phyloP scores from a whole-genome alignment of 2,888 invertebrate species.

The Tipula helvola region DNA sequence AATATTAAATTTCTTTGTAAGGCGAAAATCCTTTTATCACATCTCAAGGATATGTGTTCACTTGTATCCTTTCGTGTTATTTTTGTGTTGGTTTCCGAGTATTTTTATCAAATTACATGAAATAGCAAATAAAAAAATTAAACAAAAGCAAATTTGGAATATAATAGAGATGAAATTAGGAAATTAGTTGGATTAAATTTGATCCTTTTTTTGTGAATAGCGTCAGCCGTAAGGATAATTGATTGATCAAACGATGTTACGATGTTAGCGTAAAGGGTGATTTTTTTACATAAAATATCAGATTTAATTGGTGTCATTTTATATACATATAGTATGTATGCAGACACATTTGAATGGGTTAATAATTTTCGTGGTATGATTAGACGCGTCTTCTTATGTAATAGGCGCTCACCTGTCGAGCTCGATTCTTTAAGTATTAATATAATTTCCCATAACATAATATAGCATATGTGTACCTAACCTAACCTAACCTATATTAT shows the following conservation, averaged over 20 bases:
- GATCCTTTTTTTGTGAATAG: background rate
- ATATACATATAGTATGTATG: background rate
- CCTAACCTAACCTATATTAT: background rate
- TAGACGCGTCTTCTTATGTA: background rate
- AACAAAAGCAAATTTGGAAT: background rate
- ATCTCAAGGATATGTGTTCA: background rate
- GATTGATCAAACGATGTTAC: background rate
- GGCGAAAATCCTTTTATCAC: background rate
- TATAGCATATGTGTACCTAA: background rate
- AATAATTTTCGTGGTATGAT: background rate
- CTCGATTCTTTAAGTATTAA: background rate
- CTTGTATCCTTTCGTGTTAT: background rate
- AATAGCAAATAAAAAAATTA: background rate
- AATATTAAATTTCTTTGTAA: background rate
- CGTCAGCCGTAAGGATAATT: background rate
- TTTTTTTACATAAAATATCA: background rate
- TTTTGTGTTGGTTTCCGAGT: background rate
- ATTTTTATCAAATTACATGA: background rate
- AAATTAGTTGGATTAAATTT: slow-evolving; percentile 4
- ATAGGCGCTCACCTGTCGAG: background rate
- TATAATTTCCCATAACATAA: background rate
- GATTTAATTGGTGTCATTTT: background rate
- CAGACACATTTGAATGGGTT: background rate
- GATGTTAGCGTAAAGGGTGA: background rate
- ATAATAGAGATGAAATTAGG: background rate